Evolutionary conservation across 2,888 invertebrate genomes (phyloP), one percentile per base, ranked within the genome.

Genomic region (Ophioninae sp.): DNA sequence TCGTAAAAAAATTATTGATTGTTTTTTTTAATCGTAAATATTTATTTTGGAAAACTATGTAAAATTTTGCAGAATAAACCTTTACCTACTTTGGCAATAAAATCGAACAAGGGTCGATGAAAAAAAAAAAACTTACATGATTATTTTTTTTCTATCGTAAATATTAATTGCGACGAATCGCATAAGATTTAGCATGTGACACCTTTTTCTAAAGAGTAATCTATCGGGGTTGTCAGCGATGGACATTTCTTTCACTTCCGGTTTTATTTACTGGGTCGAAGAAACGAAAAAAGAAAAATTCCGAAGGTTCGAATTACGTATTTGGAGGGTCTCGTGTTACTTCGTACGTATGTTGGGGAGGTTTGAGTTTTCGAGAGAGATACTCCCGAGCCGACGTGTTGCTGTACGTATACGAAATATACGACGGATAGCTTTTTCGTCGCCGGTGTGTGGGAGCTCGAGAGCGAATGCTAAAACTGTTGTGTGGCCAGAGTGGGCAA

Each of bases 391-490:
- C 20, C 64, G 21, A 17, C 72, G 79, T 77, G 78, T 78, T 74
- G 69, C 75, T 56, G 64, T 61, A 57, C 39, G 62, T 44, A 57
- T 62, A 20, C 10, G 39, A 69, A 59, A 70, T 59, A 61, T 20
- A 70, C 17, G 65, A 75, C 59, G 41, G 41, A 61, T 65, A 77
- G 73, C 61, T 78, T 74, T 65, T 81, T 30, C 44, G 70, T 70
- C 57, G 67, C 57, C 39, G 6, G 77, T 74, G 80, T 77, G 80
- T 69, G 78, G 79, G 79, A 79, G 79, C 79, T 67, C 41, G 56
- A 59, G 57, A 64, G 81, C 81, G 57, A 81, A 81, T 84, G 81
- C 83, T 84, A 84, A 84, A 84, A 84, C 78, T 84, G 83, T 84
- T 84, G 83, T 84, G 81, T 81, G 78, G 30, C 81, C 81, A 81